Evolutionary conservation across 1,140 invertebrate genomes (phyloP).

Genomic region (Agrypnia vestita): DNA sequence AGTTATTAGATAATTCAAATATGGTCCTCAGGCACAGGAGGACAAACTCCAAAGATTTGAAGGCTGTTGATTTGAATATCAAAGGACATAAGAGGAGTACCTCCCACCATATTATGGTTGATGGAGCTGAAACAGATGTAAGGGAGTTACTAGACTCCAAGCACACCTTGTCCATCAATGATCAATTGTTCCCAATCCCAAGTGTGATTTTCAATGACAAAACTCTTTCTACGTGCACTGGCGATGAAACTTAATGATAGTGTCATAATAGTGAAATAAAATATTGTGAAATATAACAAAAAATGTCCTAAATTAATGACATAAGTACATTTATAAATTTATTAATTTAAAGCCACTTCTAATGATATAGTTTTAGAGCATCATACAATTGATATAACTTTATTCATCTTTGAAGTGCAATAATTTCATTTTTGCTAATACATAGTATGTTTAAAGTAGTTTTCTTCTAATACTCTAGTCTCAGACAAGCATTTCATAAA

Average conservation of each 20-base stretch:
- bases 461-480: slow-evolving; percentile 14
- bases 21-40: slow-evolving; percentile 74
- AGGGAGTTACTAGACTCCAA: slow-evolving; percentile 65
- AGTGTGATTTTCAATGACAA: slow-evolving; percentile 58
- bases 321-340: slow-evolving; percentile 6
- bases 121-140: slow-evolving; percentile 61
- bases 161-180: slow-evolving; percentile 63
- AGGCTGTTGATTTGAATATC: slow-evolving; percentile 61
- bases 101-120: slow-evolving; percentile 70
- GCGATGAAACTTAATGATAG: slow-evolving; percentile 56
- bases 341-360: slow-evolving; percentile 32
- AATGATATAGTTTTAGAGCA: slow-evolving; percentile 30
- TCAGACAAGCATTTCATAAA: background rate
- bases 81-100: slow-evolving; percentile 68
- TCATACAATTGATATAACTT: slow-evolving; percentile 26
- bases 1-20: slow-evolving; percentile 67
- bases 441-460: background rate
- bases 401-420: slow-evolving; percentile 4
- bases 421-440: slow-evolving; percentile 7
- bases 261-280: slow-evolving; percentile 52
- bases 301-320: background rate
- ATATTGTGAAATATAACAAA: background rate
- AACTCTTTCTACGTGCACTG: slow-evolving; percentile 51
- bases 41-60: slow-evolving; percentile 74
- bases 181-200: slow-evolving; percentile 59